Evolutionary conservation across 2,888 invertebrate species (phyloP).

Genomic region (Leptinotarsa juncta): DNA sequence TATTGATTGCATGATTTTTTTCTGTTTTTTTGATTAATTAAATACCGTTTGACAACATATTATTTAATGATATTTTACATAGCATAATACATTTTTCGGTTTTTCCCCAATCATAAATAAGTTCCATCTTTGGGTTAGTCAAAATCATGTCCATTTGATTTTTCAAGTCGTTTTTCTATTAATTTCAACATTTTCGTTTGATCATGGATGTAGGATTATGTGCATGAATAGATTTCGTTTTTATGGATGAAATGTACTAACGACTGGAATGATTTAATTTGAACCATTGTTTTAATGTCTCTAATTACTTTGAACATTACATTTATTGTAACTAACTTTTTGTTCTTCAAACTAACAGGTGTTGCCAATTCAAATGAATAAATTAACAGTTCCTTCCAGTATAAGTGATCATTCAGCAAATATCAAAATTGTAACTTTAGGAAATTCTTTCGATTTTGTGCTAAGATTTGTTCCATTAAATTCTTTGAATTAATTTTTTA

Average conservation of each 20-base stretch:
- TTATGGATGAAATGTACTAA: constrained; percentile 2
- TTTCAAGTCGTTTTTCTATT: constrained; percentile 24
- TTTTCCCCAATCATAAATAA: too few relatives aligned
- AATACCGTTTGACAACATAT: not conserved
- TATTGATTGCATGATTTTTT: not conserved
- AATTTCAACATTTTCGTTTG: constrained; percentile 24
- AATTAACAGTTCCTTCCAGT: too few relatives aligned
- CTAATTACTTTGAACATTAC: not conserved
- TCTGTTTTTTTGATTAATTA: not conserved
- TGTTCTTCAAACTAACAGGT: constrained; percentile 8
- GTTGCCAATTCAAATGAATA: not conserved
- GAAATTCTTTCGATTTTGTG: too few relatives aligned
- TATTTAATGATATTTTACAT: too few relatives aligned
- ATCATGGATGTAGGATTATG: not conserved
- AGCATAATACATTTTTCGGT: too few relatives aligned
- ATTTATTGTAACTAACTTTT: constrained; percentile 49
- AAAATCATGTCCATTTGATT: not conserved
- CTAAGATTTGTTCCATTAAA: too few relatives aligned
- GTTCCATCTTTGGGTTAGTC: too few relatives aligned
- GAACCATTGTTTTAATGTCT: constrained; percentile 8
- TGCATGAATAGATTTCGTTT: constrained; percentile 7
- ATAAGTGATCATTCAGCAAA: too few relatives aligned
- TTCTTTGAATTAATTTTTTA: too few relatives aligned
- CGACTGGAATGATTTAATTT: constrained; percentile 2
- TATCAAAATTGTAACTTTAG: too few relatives aligned